Evolutionary conservation across 2,888 invertebrate genomes (phyloP).

Genomic region (Andrena bucephala): DNA sequence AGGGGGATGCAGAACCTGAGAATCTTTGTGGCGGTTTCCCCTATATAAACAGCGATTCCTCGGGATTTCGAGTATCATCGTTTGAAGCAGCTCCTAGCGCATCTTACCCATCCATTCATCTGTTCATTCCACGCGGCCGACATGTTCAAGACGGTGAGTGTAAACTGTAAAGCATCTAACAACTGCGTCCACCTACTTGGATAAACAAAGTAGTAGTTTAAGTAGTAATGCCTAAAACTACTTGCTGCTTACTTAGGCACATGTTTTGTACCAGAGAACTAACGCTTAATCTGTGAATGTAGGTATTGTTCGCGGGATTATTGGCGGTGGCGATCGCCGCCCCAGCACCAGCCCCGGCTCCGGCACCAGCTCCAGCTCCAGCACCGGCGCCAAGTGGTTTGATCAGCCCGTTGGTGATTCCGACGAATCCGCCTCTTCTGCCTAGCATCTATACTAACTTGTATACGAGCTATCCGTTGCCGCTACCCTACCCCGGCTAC

Average conservation of each 20-base stretch:
- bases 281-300: background rate
- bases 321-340: conserved; percentile 86
- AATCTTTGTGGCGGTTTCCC: conserved; percentile 51
- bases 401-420: conserved; percentile 75
- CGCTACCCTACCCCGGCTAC: conserved; percentile 63
- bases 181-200: too few species aligned
- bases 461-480: conserved; percentile 68
- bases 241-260: too few species aligned
- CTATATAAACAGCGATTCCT: conserved; percentile 66
- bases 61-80: conserved; percentile 55
- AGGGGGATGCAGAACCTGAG: conserved; percentile 47
- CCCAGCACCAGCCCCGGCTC: conserved; percentile 78
- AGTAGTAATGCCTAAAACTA: too few species aligned
- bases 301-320: conserved; percentile 86
- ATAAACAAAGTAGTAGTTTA: too few species aligned
- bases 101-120: conserved; percentile 48
- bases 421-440: conserved; percentile 81
- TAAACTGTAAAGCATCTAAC: too few species aligned
- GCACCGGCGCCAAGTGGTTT: conserved; percentile 79
- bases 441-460: too few species aligned
- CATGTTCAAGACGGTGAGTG: conserved; percentile 89
- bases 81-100: conserved; percentile 60
- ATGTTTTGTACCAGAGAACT: background rate
- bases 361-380: conserved; percentile 83
- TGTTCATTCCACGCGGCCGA: conserved; percentile 80